Evolutionary conservation across 2,113 vertebrate species (phyloP).

Genomic region (Sinocyclocheilus maitianheensis): DNA sequence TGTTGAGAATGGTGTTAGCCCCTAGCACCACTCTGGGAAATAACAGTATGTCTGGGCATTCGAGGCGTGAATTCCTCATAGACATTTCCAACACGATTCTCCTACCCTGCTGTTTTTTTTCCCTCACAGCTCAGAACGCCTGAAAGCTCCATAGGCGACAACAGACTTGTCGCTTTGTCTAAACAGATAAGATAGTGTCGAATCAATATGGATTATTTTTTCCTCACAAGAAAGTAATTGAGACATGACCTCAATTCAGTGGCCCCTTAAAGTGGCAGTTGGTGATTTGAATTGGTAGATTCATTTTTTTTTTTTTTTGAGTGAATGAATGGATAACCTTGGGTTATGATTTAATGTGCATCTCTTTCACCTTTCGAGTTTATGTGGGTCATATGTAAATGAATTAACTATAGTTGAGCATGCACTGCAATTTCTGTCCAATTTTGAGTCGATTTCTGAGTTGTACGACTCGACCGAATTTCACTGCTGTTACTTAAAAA

Average conservation of each 20-base stretch:
- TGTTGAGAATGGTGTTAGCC: constrained; percentile 35
- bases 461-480: too few species aligned
- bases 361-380: background rate
- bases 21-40: constrained; percentile 41
- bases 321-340: background rate
- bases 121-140: background rate
- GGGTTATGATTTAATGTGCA: background rate
- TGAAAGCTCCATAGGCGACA: constrained; percentile 3
- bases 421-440: background rate
- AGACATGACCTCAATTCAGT: constrained; percentile 18
- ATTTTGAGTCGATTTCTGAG: background rate
- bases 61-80: constrained; percentile 40
- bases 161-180: constrained; percentile 30
- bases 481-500: too few species aligned
- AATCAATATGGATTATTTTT: constrained; percentile 19
- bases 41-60: constrained; percentile 39
- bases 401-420: background rate
- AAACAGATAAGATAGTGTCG: constrained; percentile 25
- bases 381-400: background rate
- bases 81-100: constrained; percentile 30
- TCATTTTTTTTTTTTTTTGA: background rate
- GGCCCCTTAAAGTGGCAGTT: background rate
- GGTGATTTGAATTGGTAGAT: background rate
- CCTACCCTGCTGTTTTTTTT: constrained; percentile 28
- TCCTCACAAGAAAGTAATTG: background rate